These are phyloP conservation scores for Catonia carolina DNA, from an alignment of 2,888 invertebrate species.

Conservation along the genomic window DNA sequence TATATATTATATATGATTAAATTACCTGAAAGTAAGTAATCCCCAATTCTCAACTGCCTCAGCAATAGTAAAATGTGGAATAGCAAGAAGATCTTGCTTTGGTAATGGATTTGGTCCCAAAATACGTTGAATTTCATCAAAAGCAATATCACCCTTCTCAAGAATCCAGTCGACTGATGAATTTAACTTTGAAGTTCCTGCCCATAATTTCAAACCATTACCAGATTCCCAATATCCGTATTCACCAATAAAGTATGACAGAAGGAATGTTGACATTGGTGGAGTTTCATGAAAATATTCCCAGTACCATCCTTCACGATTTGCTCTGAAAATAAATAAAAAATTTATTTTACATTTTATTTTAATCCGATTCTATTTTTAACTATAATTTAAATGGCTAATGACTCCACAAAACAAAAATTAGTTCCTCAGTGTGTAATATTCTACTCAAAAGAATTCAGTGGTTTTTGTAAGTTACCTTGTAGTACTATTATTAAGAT, in stretches of 20 bases:
- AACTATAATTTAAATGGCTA: no score
- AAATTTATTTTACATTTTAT: not conserved
- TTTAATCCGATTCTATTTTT: not conserved
- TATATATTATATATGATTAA: no score
- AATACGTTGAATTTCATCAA: not conserved
- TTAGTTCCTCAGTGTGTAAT: no score
- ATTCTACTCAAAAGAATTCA: no score
- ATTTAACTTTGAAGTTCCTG: not conserved
- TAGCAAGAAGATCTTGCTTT: not conserved
- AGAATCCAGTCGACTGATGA: not conserved
- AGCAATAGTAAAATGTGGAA: slow-evolving; percentile 1
- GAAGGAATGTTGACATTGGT: slow-evolving; percentile 87
- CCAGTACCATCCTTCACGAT: slow-evolving; percentile 54
- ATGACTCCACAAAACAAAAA: no score
- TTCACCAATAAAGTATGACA: slow-evolving; percentile 54
- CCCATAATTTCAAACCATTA: not conserved
- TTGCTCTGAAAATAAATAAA: slow-evolving; percentile 44
- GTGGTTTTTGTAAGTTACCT: no score
- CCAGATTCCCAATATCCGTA: no score
- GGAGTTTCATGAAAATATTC: slow-evolving; percentile 67
- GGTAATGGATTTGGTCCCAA: not conserved
- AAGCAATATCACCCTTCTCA: not conserved
- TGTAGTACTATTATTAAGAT: no score
- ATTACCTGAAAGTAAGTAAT: not conserved
- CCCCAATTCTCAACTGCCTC: slow-evolving; percentile 4